phyloP scores from a whole-genome alignment of 2,888 invertebrate genomes.

The Mythimna lalbum region DNA sequence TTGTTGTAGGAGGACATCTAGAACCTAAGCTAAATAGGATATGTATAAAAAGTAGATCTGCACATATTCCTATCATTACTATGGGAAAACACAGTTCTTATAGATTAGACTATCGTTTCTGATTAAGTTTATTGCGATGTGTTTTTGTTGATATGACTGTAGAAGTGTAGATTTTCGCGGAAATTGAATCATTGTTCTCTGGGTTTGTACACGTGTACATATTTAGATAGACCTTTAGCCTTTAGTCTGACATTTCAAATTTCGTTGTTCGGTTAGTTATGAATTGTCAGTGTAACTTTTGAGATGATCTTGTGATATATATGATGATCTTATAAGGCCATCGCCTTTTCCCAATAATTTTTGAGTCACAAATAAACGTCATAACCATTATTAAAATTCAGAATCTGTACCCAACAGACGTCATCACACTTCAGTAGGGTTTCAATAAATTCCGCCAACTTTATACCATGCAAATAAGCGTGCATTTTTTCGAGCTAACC shows the following conservation, averaged over 20 bases:
- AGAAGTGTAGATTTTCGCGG: constrained; percentile 13
- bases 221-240: neutral
- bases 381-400: neutral
- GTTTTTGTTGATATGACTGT: constrained; percentile 18
- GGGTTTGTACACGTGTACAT: neutral
- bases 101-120: constrained; percentile 22
- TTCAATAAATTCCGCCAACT: constrained; percentile 35
- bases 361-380: neutral
- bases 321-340: too few relatives aligned
- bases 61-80: neutral
- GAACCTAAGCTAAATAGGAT: neutral
- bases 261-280: neutral
- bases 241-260: too few relatives aligned
- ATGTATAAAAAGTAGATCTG: neutral
- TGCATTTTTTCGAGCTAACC: constrained; percentile 47
- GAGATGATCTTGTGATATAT: neutral
- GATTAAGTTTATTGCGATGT: constrained; percentile 8
- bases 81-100: neutral
- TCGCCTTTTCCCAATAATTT: neutral
- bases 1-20: neutral
- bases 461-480: constrained; percentile 47
- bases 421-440: constrained; percentile 18
- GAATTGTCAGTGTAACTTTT: neutral
- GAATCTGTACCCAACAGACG: neutral
- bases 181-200: constrained; percentile 20